Evolutionary conservation across 1,140 invertebrate species (phyloP), one percentile per base, ranked within the genome.

Genomic region (Meloidogyne chitwoodi): DNA sequence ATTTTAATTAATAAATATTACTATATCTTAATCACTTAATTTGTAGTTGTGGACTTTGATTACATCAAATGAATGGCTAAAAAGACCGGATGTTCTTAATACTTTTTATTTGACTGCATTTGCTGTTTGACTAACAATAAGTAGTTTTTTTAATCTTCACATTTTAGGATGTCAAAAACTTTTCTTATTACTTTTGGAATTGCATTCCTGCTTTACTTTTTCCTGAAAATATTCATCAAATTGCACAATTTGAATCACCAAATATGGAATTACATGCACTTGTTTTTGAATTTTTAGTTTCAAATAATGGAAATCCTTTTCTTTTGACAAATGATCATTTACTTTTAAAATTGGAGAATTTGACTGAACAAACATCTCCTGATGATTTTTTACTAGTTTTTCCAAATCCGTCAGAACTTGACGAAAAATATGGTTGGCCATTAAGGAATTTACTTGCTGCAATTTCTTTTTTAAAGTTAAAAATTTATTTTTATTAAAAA

Each of bases 141-240:
- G 8, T 65, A 14, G 6, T 62, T 41, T 56, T n/a, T 78, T 29
- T 2, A 73, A 34, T 12, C 26, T 31, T 62, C 65, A 31, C 26
- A 62, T 72, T 74, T 27, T 63, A 80, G 79, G 80, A 81, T 65
- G 34, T 81, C 24, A 81, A 81, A 63, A 77, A 83, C 12, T 81
- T 77, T 34, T 12, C 44, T 14, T 81, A 81, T 44, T 83, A 74
- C 31, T 83, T 69, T 48, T 74, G 78, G 77, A 69, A 81, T 66
- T 82, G 80, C 66, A 67, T 71, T 24, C 80, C 80, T 38, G 80
- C 77, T 22, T 56, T 81, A 11, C 29, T 83, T 12, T 83, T 73
- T 68, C 81, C 80, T 4, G 65, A 41, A 29, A 73, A 73, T 31
- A 24, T 73, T 61, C 71, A 61, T 38, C 27, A 74, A n/a, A 34